Evolutionary conservation across 2,888 invertebrate species (phyloP).

Genomic region (Synanthedon tipuliformis): DNA sequence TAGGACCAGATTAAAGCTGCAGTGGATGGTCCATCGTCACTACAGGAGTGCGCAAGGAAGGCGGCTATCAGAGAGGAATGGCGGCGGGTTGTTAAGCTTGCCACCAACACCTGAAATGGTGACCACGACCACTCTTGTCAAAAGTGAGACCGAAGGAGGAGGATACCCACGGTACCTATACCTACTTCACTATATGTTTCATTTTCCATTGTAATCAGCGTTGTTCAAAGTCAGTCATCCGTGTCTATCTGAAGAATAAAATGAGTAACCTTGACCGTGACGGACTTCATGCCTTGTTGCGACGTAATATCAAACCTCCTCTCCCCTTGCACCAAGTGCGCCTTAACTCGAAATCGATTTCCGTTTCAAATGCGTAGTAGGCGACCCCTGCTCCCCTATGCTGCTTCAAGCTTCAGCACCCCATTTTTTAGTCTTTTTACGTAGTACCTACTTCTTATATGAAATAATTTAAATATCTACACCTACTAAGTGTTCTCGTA

Average conservation of each 20-base stretch:
- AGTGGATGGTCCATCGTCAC: too few species aligned
- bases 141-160: too few species aligned
- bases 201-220: constrained; percentile 5
- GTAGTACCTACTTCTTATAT: background rate
- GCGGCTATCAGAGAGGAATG: too few species aligned
- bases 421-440: background rate
- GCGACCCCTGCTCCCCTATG: too few species aligned
- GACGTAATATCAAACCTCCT: constrained; percentile 25
- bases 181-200: too few species aligned
- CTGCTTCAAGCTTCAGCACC: too few species aligned
- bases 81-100: too few species aligned
- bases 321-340: constrained; percentile 19
- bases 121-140: too few species aligned
- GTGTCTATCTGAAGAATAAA: constrained; percentile 26
- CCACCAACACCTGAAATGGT: too few species aligned
- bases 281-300: constrained; percentile 25
- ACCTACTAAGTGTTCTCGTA: background rate
- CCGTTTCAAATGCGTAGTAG: background rate
- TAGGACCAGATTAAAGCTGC: too few species aligned
- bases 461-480: background rate
- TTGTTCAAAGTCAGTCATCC: constrained; percentile 31
- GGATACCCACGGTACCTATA: too few species aligned
- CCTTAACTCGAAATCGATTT: constrained; percentile 38
- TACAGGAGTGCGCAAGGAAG: too few species aligned
- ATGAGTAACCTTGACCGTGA: constrained; percentile 55